Evolutionary conservation across 1,140 invertebrate genomes (phyloP).

Genomic region (Linepithema humile): DNA sequence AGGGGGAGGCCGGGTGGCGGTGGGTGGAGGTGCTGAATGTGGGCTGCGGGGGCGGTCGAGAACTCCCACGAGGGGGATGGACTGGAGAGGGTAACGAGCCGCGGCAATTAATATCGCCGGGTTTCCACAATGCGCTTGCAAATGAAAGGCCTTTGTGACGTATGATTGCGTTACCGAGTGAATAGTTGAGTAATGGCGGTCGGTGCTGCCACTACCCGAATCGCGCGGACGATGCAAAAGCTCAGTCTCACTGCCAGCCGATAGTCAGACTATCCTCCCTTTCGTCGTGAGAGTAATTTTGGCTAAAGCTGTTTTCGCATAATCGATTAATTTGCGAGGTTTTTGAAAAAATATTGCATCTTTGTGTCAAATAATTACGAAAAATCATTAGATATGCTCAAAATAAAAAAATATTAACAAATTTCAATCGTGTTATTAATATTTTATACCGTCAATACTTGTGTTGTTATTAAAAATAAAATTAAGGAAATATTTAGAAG

Average conservation of each 20-base stretch:
- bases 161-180: conserved; percentile 85
- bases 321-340: background rate
- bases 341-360: background rate
- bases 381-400: background rate
- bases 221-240: conserved; percentile 77
- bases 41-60: conserved; percentile 61
- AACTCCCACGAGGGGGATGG: conserved; percentile 60
- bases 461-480: background rate
- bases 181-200: conserved; percentile 85
- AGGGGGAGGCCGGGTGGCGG: background rate
- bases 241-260: conserved; percentile 68
- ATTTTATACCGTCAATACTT: background rate
- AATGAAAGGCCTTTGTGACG: conserved; percentile 85
- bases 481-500: no score
- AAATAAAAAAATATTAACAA: background rate
- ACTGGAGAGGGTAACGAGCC: conserved; percentile 82
- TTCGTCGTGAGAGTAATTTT: conserved; percentile 46
- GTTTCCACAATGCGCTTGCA: conserved; percentile 85
- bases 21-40: conserved; percentile 48
- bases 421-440: background rate
- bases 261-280: conserved; percentile 66
- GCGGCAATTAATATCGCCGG: conserved; percentile 84
- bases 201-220: conserved; percentile 77
- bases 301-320: background rate
- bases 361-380: background rate